Base-by-base conservation (phyloP, 2,113 vertebrate species). In the Perca flavescens region DNA sequence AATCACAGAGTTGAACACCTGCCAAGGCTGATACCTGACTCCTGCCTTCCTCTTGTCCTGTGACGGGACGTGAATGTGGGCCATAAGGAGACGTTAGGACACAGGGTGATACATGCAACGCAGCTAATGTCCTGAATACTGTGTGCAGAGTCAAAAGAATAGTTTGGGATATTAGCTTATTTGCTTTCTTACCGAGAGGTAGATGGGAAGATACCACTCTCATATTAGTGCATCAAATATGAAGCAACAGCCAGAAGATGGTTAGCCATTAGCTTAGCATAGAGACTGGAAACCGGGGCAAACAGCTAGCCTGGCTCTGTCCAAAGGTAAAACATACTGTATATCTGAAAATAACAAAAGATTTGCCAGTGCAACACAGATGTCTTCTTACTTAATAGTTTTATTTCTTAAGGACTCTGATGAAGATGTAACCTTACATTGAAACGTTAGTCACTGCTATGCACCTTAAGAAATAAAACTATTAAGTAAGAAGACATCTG, bases 11-110 rank as follows among this genome's bases (percentile, higher is more conserved):
- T 19, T 82, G 82, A 79, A 77, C 31, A 0, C 21, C 2, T 28
- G 84, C 84, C 83, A 86, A 66, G 34, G 47, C 57, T 46, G 74
- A 86, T 57, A 78, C 70, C 22, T 16, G 74, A 90, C 56, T 87
- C 85, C 50, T 21, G 60, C 7, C n/a, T 54, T 70, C 25, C 36
- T 82, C 62, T 68, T 47, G 47, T 84, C 68, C 50, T 53, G 52
- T 52, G 67, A 86, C 15, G 22, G 71, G 74, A 34, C 40, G 74
- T 31, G 50, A 72, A 80, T 52, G 63, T 47, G 40, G 22, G 46
- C 13, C 60, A 31, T 19, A 77, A 43, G 10, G 40, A 43, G 62
- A 57, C 17, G 4, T 43, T 5, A 54, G 40, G 50, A 78, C n/a
- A 40, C 47, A 21, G 15, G 2, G 6, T 65, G 34, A 56, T 12